These are phyloP conservation scores for Nemapogon koenigi DNA, from an alignment of 2,888 invertebrate species.

Conservation along the genomic window DNA sequence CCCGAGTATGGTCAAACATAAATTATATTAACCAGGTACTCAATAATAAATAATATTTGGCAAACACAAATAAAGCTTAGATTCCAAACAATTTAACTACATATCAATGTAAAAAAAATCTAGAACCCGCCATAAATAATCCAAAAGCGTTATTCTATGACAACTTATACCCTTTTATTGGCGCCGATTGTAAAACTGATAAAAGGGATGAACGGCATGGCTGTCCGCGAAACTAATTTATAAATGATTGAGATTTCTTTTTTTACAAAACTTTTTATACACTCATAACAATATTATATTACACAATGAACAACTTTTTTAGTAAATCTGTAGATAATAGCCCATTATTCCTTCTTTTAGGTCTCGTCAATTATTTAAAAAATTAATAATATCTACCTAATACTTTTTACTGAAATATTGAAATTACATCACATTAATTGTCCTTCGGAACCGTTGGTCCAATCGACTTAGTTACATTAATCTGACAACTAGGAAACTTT, in stretches of 20 bases:
- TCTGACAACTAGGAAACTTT: too few relatives aligned
- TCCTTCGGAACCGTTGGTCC: too few relatives aligned
- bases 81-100: constrained; percentile 15
- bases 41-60: not conserved
- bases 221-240: constrained; percentile 62
- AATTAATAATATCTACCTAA: too few relatives aligned
- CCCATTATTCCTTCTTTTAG: too few relatives aligned
- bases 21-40: too few relatives aligned
- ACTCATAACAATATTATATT: constrained; percentile 2
- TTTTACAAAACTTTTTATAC: constrained; percentile 27
- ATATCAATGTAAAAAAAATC: constrained; percentile 39
- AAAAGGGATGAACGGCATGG: constrained; percentile 55
- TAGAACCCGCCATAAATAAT: constrained; percentile 39
- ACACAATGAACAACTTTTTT: not conserved
- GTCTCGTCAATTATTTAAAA: too few relatives aligned
- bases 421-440: too few relatives aligned
- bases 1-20: too few relatives aligned
- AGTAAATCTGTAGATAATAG: not conserved
- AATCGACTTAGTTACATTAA: too few relatives aligned
- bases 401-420: too few relatives aligned
- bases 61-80: too few relatives aligned
- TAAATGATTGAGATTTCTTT: constrained; percentile 62
- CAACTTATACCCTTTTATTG: constrained; percentile 57
- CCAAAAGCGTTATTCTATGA: constrained; percentile 38
- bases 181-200: constrained; percentile 52